Evolutionary conservation across 2,113 vertebrate species (phyloP).

Genomic region (Ophthalmolycus amberensis): DNA sequence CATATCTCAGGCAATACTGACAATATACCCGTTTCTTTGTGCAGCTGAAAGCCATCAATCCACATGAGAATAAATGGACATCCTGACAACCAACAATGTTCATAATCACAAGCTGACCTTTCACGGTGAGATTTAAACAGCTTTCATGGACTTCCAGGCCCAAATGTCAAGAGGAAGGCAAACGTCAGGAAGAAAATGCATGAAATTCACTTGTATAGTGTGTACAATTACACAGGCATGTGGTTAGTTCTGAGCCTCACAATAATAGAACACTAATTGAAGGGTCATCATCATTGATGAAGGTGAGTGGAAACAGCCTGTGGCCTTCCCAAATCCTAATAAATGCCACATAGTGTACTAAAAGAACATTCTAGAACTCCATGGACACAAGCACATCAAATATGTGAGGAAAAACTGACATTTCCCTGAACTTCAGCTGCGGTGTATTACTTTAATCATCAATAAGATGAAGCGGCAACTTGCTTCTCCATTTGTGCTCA

Average conservation of each 20-base stretch:
- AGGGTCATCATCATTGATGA: constrained; percentile 9
- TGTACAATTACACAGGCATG: constrained; percentile 24
- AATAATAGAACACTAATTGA: constrained; percentile 7
- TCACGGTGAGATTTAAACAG: constrained; percentile 54
- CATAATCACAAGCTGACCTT: constrained; percentile 77
- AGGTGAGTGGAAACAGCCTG: constrained; percentile 11
- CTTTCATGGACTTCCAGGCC: constrained; percentile 68
- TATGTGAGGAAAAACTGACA: neutral
- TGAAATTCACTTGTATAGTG: constrained; percentile 33
- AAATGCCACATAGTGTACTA: neutral
- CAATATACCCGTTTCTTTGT: constrained; percentile 7
- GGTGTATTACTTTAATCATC: neutral
- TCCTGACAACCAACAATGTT: constrained; percentile 32
- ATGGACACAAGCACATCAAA: constrained; percentile 8
- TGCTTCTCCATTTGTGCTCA: neutral
- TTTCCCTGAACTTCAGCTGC: constrained; percentile 10
- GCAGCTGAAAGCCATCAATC: constrained; percentile 53
- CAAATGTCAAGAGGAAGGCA: constrained; percentile 76
- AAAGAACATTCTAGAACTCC: neutral
- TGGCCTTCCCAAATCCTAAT: constrained; percentile 26
- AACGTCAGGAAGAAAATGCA: constrained; percentile 70
- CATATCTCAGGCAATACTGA: neutral
- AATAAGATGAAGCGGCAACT: neutral
- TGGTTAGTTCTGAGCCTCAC: neutral
- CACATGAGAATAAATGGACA: constrained; percentile 24